phyloP scores from a whole-genome alignment of 1,140 invertebrate genomes.

The Pogonomyrmex barbatus region DNA sequence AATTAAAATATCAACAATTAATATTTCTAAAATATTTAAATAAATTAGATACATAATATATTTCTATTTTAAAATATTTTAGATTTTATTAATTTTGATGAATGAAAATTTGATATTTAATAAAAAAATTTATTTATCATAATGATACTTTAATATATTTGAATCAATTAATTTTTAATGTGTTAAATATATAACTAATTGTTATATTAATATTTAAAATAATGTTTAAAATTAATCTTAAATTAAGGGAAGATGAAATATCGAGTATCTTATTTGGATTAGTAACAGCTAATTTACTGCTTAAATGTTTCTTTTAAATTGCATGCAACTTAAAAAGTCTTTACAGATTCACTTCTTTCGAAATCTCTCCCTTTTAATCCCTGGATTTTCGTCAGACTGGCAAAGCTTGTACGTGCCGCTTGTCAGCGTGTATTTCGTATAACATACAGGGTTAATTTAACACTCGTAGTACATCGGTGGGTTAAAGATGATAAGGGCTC shows the following conservation, averaged over 20 bases:
- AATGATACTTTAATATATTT: too few species aligned
- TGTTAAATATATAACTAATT: too few species aligned
- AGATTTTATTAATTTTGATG: not conserved
- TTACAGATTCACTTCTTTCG: not conserved
- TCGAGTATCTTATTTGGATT: not conserved
- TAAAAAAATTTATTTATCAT: not conserved
- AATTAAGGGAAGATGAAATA: not conserved
- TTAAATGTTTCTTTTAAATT: not conserved
- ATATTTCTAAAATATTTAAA: not conserved
- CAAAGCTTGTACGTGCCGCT: not conserved
- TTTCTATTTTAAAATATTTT: not conserved
- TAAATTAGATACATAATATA: not conserved
- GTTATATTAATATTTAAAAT: conserved; percentile 9
- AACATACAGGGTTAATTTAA: not conserved
- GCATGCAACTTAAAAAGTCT: not conserved
- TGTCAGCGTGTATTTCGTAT: not conserved
- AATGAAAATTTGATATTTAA: not conserved
- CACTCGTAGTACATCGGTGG: not conserved
- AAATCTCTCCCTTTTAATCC: not conserved
- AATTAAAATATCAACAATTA: not conserved
- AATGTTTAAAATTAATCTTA: not conserved
- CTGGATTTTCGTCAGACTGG: not conserved
- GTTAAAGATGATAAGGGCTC: conserved; percentile 25
- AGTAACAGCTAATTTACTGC: not conserved
- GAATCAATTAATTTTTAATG: too few species aligned